phyloP scores from a whole-genome alignment of 2,888 invertebrate species.

The Acrobasis suavella region DNA sequence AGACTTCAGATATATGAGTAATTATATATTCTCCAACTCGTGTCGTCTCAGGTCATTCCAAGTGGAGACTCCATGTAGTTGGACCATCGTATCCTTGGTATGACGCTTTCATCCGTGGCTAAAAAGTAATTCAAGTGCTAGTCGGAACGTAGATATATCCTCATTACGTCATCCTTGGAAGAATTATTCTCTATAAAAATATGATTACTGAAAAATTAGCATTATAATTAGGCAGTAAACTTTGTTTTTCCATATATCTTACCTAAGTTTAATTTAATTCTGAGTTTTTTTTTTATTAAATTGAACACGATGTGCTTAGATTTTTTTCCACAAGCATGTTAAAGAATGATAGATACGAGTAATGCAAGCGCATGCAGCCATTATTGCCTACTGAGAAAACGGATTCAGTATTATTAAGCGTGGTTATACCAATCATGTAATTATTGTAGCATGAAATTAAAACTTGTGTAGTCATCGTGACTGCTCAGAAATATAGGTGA shows the following conservation, averaged over 20 bases:
- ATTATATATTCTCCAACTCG: no score
- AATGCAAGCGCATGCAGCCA: neutral
- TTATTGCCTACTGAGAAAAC: slow-evolving; percentile 10
- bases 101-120: neutral
- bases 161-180: no score
- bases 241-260: no score
- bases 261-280: no score
- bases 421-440: slow-evolving; percentile 9
- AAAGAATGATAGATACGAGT: neutral
- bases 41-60: no score
- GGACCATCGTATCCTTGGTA: neutral
- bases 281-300: no score
- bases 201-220: no score
- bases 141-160: neutral
- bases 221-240: no score
- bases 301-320: neutral
- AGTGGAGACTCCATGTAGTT: no score
- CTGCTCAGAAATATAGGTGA: slow-evolving; percentile 3
- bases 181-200: no score
- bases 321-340: neutral
- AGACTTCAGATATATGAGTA: no score
- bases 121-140: neutral
- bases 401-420: slow-evolving; percentile 1
- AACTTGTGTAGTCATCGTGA: slow-evolving; percentile 5
- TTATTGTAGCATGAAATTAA: slow-evolving; percentile 2